These are phyloP conservation scores for Lordiphosa andalusiaca DNA, from an alignment of 2,888 invertebrate genomes.

Conservation along the genomic window DNA sequence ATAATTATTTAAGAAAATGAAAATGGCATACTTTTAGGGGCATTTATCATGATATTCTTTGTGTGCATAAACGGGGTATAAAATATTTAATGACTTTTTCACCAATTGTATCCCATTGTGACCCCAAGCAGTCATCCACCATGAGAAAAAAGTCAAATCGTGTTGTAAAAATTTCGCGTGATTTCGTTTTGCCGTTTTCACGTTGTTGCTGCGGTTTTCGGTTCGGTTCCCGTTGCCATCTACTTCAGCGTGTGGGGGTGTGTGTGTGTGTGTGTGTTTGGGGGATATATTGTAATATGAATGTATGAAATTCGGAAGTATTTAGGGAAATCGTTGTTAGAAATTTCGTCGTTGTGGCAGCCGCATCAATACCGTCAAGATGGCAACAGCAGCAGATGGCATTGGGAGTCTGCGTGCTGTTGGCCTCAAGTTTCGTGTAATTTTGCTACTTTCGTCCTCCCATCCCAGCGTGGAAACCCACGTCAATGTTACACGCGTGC, in stretches of 20 bases:
- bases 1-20: too few relatives aligned
- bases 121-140: conserved; percentile 10
- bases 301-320: conserved; percentile 73
- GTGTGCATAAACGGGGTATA: too few relatives aligned
- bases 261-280: too few relatives aligned
- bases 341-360: conserved; percentile 52
- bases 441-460: conserved; percentile 45
- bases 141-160: conserved; percentile 45
- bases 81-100: background rate
- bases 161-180: conserved; percentile 70
- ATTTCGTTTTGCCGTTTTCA: conserved; percentile 57
- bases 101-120: conserved; percentile 38
- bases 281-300: conserved; percentile 64
- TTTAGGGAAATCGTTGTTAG: conserved; percentile 76
- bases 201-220: conserved; percentile 34
- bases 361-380: conserved; percentile 25
- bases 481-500: conserved; percentile 52
- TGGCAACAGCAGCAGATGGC: conserved; percentile 37
- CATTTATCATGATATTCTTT: too few relatives aligned
- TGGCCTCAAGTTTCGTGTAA: conserved; percentile 41
- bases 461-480: conserved; percentile 24
- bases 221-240: conserved; percentile 14
- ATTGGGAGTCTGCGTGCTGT: conserved; percentile 15
- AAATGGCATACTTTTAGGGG: too few relatives aligned
- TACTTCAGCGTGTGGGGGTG: conserved; percentile 14